phyloP scores from a whole-genome alignment of 2,113 vertebrate genomes.

The Nymphicus hollandicus region DNA sequence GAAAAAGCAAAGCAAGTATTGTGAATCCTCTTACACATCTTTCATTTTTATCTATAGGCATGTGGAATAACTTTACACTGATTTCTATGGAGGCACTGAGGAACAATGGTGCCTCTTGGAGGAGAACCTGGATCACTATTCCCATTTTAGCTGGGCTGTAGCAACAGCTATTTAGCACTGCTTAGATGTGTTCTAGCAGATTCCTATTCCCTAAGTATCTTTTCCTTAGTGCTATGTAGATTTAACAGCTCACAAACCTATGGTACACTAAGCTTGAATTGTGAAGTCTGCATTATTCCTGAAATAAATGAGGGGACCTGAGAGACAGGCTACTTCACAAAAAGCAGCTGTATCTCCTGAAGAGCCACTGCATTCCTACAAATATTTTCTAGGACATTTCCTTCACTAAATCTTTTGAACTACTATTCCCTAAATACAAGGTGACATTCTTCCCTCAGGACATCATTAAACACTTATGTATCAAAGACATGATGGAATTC shows the following conservation, averaged over 20 bases:
- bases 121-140: neutral
- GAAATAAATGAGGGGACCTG: neutral
- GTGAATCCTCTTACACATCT: neutral
- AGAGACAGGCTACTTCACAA: neutral
- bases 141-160: neutral
- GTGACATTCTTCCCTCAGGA: neutral
- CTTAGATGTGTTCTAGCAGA: neutral
- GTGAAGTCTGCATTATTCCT: neutral
- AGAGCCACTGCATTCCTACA: neutral
- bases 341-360: neutral
- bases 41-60: neutral
- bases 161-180: neutral
- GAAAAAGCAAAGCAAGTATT: neutral
- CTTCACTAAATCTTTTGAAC: neutral
- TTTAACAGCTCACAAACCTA: neutral
- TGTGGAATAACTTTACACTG: neutral
- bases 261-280: neutral
- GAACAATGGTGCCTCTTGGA: neutral
- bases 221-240: neutral
- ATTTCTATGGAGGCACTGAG: neutral
- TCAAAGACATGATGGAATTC: neutral
- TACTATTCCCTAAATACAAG: neutral
- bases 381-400: neutral
- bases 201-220: neutral
- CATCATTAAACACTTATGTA: neutral